Evolutionary conservation across 2,113 vertebrate genomes (phyloP).

Genomic region (Oxygymnocypris stewartii): DNA sequence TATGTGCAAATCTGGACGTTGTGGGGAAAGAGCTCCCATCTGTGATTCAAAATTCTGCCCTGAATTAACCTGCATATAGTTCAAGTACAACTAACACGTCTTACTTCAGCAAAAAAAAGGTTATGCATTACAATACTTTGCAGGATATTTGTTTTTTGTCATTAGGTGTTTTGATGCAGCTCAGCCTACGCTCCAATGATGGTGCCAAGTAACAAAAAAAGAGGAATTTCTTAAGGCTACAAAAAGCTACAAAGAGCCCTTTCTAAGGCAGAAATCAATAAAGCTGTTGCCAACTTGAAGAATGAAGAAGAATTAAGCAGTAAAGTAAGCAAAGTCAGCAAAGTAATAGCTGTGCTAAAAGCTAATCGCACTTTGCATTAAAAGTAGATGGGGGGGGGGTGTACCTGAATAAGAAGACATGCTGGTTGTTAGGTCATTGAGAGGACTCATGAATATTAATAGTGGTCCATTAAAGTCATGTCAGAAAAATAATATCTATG

Average conservation of each 20-base stretch:
- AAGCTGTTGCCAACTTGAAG: slow-evolving; percentile 35
- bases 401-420: not conserved
- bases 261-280: slow-evolving; percentile 25
- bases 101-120: not conserved
- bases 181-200: not conserved
- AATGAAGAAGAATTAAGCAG: slow-evolving; percentile 39
- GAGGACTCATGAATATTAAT: slow-evolving; percentile 7
- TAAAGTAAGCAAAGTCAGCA: slow-evolving; percentile 40
- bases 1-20: not conserved
- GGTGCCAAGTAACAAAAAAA: not conserved
- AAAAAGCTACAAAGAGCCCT: not conserved
- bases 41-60: not conserved
- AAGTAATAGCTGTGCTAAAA: slow-evolving; percentile 30
- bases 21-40: not conserved
- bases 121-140: not conserved
- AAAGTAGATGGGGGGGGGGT: not conserved
- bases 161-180: not conserved
- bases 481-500: not conserved
- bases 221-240: slow-evolving; percentile 21
- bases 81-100: not conserved
- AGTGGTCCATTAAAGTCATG: not conserved
- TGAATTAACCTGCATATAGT: not conserved
- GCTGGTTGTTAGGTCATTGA: not conserved
- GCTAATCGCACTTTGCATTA: slow-evolving; percentile 9
- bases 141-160: not conserved